Evolutionary conservation across 2,797 vertebrate species (phyloP), one percentile per base, ranked within the genome.

Genomic region (Amazona finschi): DNA sequence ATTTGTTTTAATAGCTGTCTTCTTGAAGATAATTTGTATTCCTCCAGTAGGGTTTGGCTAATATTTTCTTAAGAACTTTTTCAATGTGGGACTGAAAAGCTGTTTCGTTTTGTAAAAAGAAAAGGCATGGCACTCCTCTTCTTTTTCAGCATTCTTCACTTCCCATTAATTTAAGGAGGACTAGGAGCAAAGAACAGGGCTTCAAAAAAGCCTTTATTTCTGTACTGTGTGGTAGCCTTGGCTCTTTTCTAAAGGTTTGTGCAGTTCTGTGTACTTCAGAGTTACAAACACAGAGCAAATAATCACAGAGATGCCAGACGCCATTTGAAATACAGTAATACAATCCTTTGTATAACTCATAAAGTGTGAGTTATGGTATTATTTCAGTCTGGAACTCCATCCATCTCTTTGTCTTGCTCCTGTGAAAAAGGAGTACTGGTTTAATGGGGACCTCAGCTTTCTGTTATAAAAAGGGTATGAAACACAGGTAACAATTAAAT

Each of bases 121-220:
- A 73, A 62, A 66, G 4, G 15, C 24, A 24, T 19, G 30, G 25
- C 43, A 66, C 12, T 0, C 0, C 14, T 8, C 0, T 13, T 30
- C 31, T 71, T 69, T 50, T 10, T 7, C 46, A 41, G 6, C 44
- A 28, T 77, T 77, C 22, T 62, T 70, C 18, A 8, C 10, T 88
- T 28, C 8, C 12, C 18, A 5, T 60, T 33, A 49, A 0, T 71
- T 76, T 43, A 8, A 30, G 33, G 14, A 67, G 31, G 9, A 25
- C 14, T 71, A 22, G 15, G 38, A 89, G 57, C 31, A 76, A 79
- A 85, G n/a, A 36, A 27, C 6, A 80, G 5, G 9, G 11, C 67
- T 74, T 66, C 46, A 43, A 66, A 80, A 73, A 89, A 20, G 15
- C 43, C 17, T 66, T 58, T 33, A 31, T 39, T 84, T 88, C 44